Evolutionary conservation across 2,113 vertebrate genomes (phyloP).

Genomic region (Turnix velox): DNA sequence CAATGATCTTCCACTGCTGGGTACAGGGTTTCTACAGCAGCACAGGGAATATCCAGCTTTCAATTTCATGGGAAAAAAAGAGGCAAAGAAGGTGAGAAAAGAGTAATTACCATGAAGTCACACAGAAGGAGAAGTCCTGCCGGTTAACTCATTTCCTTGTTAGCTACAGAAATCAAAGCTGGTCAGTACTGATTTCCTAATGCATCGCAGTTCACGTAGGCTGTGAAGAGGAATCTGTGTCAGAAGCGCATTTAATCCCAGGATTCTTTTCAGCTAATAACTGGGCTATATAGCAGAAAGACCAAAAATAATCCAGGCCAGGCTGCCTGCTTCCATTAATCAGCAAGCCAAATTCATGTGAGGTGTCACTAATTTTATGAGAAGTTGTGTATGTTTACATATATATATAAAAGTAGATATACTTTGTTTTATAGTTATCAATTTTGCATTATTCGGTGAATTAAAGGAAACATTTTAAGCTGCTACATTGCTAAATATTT

Average conservation of each 20-base stretch:
- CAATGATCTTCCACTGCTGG: not conserved
- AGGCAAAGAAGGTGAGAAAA: not conserved
- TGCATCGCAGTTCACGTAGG: not conserved
- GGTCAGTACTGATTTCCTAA: not conserved
- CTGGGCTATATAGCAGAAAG: not conserved
- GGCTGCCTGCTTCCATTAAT: not conserved
- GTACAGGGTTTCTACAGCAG: not conserved
- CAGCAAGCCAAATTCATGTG: not conserved
- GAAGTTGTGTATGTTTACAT: not conserved
- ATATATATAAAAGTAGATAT: not conserved
- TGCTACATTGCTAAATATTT: not conserved
- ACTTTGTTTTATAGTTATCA: not conserved
- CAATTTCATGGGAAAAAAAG: not conserved
- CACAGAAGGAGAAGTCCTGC: not conserved
- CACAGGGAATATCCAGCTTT: not conserved
- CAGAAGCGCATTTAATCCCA: conserved; percentile 48
- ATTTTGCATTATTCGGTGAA: not conserved
- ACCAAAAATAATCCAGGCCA: conserved; percentile 20
- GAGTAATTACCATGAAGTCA: not conserved
- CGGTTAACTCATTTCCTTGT: not conserved
- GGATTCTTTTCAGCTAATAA: conserved; percentile 40
- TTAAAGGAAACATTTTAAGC: not conserved
- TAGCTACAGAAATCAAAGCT: not conserved
- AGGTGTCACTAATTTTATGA: not conserved
- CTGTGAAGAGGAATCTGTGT: conserved; percentile 30